Evolutionary conservation across 2,797 vertebrate species (phyloP), one percentile per base, ranked within the genome.

Genomic region (Mionectes olivaceus): DNA sequence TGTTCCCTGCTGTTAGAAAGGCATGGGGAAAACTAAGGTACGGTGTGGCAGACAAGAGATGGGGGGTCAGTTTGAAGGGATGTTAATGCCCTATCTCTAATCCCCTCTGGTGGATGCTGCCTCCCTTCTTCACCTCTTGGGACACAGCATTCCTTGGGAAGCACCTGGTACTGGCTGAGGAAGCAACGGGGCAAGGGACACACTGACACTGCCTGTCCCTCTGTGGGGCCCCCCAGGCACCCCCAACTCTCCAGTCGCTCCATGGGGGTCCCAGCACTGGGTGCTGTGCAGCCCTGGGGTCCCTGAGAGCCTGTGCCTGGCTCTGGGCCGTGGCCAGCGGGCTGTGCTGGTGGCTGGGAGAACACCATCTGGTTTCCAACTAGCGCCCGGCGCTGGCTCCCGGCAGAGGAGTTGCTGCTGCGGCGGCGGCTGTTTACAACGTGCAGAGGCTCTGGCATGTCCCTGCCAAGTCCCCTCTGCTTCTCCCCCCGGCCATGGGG

Each of bases 361-460:
- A 93, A 78, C 86, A 95, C 96, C 96, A 94, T 96, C 95, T 96
- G 95, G 80, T 96, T 96, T 94, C 94, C 94, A 87, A 83, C 94
- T 75, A 93, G 79, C 89, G 92, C 95, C 94, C 74, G 18, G 81
- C 55, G 14, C 86, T 96, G 96, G 92, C 95, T 96, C 92, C 90
- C 94, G 80, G 95, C 94, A 93, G 95, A 96, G 88, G 92, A 96
- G 90, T 90, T 93, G 86, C 96, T 91, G 93, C 76, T 78, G 93
- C n/a, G 30, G 93, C 19, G 8, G 89, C 33, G 95, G 93, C 96
- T 95, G 96, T 96, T 96, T 96, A 96, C 92, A 94, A 92, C 46
- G 55, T 55, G 90, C 77, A 21, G 86, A 87, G 90, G 95, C 83
- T 96, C 90, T 84, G 92, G 78, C 87, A 70, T 5, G 41, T 87